Evolutionary conservation across 2,888 invertebrate genomes (phyloP), one percentile per base, ranked within the genome.

Genomic region (Nudaria mundana): DNA sequence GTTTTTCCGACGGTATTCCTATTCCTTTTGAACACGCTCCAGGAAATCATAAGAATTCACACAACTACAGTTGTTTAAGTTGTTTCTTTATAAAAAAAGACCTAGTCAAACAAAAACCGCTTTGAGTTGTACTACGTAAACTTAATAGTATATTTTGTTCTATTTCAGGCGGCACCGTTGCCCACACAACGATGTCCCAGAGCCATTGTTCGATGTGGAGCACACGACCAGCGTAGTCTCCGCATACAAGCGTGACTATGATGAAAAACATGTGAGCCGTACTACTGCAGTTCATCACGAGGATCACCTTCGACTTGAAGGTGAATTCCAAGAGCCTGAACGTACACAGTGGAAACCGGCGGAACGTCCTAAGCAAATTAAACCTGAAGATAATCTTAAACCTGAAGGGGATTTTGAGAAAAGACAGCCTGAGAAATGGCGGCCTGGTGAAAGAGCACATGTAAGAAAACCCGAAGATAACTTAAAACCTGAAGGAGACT

Each of bases 111-210:
- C n/a, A n/a, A n/a, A n/a, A n/a, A n/a, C n/a, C n/a, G n/a, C n/a
- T n/a, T n/a, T n/a, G n/a, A n/a, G n/a, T n/a, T n/a, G n/a, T n/a
- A n/a, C n/a, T n/a, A n/a, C n/a, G n/a, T n/a, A n/a, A n/a, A n/a
- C n/a, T n/a, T n/a, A n/a, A n/a, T n/a, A n/a, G n/a, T n/a, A n/a
- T n/a, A n/a, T n/a, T n/a, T n/a, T n/a, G 37, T 43, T 52, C 30
- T 37, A 11, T 29, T 63, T 58, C 81, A 96, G 96, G 76, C 94
- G 94, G 59, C 96, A 96, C 85, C 93, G 94, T 67, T 96, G 96
- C 82, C 92, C 94, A 57, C 95, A 95, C 83, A 92, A 91, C 69
- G 91, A 91, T 76, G 87, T 90, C 82, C 89, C 86, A 75, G 88
- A 89, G 84, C 89, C 89, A 83, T 87, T 88, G 83, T 89, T 89